Base-by-base conservation (phyloP, 2,113 vertebrate species). In the Cepphus grylle region DNA sequence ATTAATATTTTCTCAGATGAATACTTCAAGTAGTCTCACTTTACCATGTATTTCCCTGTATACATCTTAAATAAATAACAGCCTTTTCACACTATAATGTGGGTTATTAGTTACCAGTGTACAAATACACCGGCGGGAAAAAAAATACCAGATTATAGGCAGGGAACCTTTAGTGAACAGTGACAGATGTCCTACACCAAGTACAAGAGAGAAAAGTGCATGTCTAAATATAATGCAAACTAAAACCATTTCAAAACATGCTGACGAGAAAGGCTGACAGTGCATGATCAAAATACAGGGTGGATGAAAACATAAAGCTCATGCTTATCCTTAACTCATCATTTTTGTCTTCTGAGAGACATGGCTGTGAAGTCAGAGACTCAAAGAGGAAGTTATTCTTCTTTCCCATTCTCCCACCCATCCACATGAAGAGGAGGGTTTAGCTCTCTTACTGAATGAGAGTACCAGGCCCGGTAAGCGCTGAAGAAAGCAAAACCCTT, bases 211-310 rank as follows among this genome's bases (percentile, higher is more conserved):
- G 29, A 95, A 88, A 87, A 87, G 65, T 0, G 3, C 25, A 73
- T 3, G 32, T 65, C 94, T 93, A 77, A 93, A 91, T 38, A 91
- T 18, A 94, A 95, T 40, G 49, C 45, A 93, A 89, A 87, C 72
- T 73, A 87, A 85, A 95, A 66, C 43, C 1, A 66, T 77, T 94
- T 89, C 81, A 89, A 84, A 94, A 67, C 56, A 77, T 2, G 21
- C n/a, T 69, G 61, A 81, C 50, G 66, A 91, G 66, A 95, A 92
- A 70, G 74, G 56, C 70, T 93, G 94, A 77, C 61, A 56, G 52
- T 26, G 61, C 69, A 59, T 0, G 11, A 69, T 52, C 63, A 93
- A 94, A 96, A 72, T 9, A 89, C 11, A 87, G 45, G 17, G 62
- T 15, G 43, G 81, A 87, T 47, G 15, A 67, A 96, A 81, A 90